Conservation (phyloP, 2,797 vertebrate genomes). For the Semotilus atromaculatus region DNA sequence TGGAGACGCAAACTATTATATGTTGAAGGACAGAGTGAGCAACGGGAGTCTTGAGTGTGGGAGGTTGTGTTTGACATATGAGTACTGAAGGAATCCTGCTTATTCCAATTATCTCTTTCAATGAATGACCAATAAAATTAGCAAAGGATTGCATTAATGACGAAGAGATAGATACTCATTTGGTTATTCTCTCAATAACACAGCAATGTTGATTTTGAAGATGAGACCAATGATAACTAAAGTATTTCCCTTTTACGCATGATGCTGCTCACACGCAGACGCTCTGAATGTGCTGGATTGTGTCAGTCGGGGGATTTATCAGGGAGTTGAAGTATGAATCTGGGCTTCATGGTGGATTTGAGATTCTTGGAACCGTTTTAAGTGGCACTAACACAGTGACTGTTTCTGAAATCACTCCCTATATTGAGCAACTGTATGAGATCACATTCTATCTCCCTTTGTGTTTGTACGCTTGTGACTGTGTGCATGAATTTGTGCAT, state of each 20-base stretch:
- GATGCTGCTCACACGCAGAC: conserved; percentile 10
- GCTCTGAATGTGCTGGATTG: conserved; percentile 28
- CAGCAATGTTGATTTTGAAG: neutral
- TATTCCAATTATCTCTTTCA: neutral
- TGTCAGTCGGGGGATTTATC: conserved; percentile 31
- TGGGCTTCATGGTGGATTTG: conserved; percentile 43
- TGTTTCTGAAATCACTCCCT: conserved; percentile 32
- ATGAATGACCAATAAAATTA: conserved; percentile 1
- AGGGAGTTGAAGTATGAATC: conserved; percentile 40
- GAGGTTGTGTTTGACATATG: conserved; percentile 5
- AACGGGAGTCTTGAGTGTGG: conserved; percentile 13
- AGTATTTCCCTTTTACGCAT: conserved; percentile 5
- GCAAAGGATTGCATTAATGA: neutral
- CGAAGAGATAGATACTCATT: neutral
- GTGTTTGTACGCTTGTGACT: neutral
- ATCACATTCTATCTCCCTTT: neutral
- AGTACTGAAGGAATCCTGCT: conserved; percentile 6
- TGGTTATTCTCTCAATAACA: conserved; percentile 7
- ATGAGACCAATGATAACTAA: conserved; percentile 17
- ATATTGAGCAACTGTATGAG: conserved; percentile 35
- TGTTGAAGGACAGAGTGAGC: conserved; percentile 30
- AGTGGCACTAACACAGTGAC: conserved; percentile 32
- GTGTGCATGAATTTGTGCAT: neutral
- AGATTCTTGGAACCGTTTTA: conserved; percentile 37
- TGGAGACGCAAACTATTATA: conserved; percentile 32